phyloP scores from a whole-genome alignment of 2,888 invertebrate genomes.

The Latrodectus hesperus region DNA sequence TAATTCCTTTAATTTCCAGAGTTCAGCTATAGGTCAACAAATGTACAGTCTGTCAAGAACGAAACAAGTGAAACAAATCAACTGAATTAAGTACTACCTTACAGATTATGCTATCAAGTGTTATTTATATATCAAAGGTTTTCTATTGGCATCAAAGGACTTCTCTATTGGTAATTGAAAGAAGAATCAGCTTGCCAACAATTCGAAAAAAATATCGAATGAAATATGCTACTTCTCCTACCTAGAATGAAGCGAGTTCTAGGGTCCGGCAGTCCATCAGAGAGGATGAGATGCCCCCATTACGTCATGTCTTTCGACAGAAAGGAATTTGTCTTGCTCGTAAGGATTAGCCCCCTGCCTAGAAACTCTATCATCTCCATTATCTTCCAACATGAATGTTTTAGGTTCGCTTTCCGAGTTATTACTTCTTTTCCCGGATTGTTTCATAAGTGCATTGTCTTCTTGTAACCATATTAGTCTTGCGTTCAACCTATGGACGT shows the following conservation, averaged over 20 bases:
- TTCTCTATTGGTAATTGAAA: background rate
- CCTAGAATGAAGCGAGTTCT: background rate
- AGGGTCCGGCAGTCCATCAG: conserved; percentile 18
- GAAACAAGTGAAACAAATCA: no score
- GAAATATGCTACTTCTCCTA: conserved; percentile 2
- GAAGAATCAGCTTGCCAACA: background rate
- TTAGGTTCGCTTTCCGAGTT: background rate
- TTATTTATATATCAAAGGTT: no score
- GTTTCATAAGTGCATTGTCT: background rate
- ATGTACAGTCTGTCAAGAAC: no score
- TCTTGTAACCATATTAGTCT: background rate
- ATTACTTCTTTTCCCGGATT: background rate
- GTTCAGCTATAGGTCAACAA: no score
- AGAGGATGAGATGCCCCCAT: conserved; percentile 43
- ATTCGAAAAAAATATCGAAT: background rate
- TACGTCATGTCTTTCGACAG: conserved; percentile 45
- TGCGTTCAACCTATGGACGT: no score
- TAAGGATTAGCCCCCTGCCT: background rate
- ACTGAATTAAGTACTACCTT: no score
- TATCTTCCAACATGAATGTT: background rate
- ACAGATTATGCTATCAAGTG: no score
- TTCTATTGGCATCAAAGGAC: no score
- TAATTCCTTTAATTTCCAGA: no score
- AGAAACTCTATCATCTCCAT: background rate
- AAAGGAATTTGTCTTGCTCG: background rate